phyloP scores from a whole-genome alignment of 2,888 invertebrate genomes.

The Eristalinus sepulchralis region DNA sequence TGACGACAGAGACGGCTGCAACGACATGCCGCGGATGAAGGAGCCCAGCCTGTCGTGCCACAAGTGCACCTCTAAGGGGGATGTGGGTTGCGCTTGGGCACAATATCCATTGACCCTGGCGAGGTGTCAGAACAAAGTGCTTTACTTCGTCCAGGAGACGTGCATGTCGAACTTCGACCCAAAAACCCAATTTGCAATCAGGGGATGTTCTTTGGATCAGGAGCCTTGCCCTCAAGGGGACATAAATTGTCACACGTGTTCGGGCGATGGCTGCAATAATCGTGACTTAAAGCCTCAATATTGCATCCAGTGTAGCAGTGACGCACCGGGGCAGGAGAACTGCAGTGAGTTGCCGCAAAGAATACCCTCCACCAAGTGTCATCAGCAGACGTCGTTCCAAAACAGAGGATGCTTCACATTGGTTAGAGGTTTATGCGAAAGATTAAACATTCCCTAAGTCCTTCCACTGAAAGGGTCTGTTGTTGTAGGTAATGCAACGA shows the following conservation, averaged over 20 bases:
- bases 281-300: slow-evolving; percentile 47
- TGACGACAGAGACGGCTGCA: slow-evolving; percentile 62
- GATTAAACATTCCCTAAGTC: too few relatives aligned
- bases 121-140: slow-evolving; percentile 57
- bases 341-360: slow-evolving; percentile 48
- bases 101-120: slow-evolving; percentile 29
- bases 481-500: slow-evolving; percentile 72
- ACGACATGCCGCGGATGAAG: slow-evolving; percentile 49
- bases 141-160: slow-evolving; percentile 68
- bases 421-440: slow-evolving; percentile 58
- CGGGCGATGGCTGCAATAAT: slow-evolving; percentile 66
- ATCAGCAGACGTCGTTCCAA: slow-evolving; percentile 41
- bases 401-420: slow-evolving; percentile 70
- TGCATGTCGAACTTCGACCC: slow-evolving; percentile 60
- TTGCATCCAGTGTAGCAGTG: slow-evolving; percentile 71
- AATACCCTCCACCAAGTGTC: slow-evolving; percentile 52
- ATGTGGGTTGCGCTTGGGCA: slow-evolving; percentile 63
- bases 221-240: slow-evolving; percentile 60
- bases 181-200: slow-evolving; percentile 34
- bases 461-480: background rate
- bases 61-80: slow-evolving; percentile 63
- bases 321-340: slow-evolving; percentile 11
- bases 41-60: slow-evolving; percentile 65
- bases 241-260: slow-evolving; percentile 53
- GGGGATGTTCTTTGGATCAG: slow-evolving; percentile 71